These are phyloP conservation scores for Chydorus sphaericus DNA, from an alignment of 2,888 invertebrate genomes.

Conservation along the genomic window DNA sequence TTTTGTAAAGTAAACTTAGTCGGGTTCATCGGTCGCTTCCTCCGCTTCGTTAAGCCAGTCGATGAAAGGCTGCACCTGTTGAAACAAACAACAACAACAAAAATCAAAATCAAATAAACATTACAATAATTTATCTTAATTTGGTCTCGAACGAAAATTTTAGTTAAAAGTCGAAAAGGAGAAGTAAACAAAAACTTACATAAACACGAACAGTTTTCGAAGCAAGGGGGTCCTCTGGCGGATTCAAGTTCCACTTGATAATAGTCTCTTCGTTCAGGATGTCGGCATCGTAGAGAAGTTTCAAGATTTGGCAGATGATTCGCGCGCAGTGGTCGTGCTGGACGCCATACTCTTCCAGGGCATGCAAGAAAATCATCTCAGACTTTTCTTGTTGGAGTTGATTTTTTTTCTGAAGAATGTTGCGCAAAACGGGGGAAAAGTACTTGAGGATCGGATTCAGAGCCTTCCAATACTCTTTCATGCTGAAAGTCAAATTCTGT, in stretches of 20 bases:
- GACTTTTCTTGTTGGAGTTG: no score
- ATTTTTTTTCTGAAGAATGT: constrained; percentile 76
- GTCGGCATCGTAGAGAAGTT: constrained; percentile 71
- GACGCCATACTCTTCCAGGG: constrained; percentile 46
- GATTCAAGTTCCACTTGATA: constrained; percentile 52
- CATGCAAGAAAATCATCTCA: constrained; percentile 66
- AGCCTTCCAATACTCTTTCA: background rate
- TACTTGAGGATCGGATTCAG: constrained; percentile 51
- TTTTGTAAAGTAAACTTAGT: no score
- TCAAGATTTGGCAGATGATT: constrained; percentile 37
- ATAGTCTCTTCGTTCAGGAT: constrained; percentile 67
- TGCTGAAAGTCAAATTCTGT: background rate
- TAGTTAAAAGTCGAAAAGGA: no score
- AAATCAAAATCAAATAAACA: background rate
- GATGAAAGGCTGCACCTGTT: constrained; percentile 46
- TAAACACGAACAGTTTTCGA: constrained; percentile 23
- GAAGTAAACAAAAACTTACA: constrained; percentile 23
- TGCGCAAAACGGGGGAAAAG: constrained; percentile 59
- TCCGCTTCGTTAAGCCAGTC: constrained; percentile 79
- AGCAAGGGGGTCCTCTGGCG: constrained; percentile 35
- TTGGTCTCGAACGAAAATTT: background rate
- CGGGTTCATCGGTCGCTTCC: constrained; percentile 35
- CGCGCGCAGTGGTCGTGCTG: constrained; percentile 21
- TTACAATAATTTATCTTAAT: background rate
- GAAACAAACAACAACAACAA: constrained; percentile 15